Evolutionary conservation across 2,113 vertebrate genomes (phyloP).

Genomic region (Plectropomus leopardus): DNA sequence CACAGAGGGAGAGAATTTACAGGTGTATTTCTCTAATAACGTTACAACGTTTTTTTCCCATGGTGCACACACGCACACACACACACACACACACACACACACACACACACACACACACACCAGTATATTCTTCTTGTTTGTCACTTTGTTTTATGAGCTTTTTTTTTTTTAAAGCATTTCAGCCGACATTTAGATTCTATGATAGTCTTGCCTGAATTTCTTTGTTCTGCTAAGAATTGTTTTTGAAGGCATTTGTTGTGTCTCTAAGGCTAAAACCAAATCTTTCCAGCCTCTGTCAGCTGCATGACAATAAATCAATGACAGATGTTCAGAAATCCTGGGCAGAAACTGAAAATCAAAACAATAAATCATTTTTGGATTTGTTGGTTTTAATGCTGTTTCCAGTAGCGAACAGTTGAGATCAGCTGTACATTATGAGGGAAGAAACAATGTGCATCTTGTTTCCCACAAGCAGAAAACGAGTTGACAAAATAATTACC

Average conservation of each 20-base stretch:
- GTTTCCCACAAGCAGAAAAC: neutral
- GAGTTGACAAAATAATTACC: neutral
- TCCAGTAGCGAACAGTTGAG: neutral
- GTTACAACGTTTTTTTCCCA: neutral
- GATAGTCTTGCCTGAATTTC: neutral
- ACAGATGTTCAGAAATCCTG: neutral
- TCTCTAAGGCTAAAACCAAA: neutral
- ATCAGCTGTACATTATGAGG: neutral
- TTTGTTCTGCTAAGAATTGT: neutral
- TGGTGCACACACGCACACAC: neutral
- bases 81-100: neutral
- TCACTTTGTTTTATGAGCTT: neutral
- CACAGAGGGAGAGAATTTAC: neutral
- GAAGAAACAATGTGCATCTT: slow-evolving; percentile 3
- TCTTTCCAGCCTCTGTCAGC: neutral
- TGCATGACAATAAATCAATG: neutral
- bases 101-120: neutral
- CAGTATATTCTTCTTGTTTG: neutral
- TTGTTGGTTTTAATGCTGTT: neutral
- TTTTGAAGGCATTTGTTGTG: neutral
- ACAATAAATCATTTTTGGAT: neutral
- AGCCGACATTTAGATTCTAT: neutral
- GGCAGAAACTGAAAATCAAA: neutral
- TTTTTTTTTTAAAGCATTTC: neutral
- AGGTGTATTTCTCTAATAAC: neutral